Conservation (phyloP, 2,888 invertebrate species). For the Polydesmus complanatus region DNA sequence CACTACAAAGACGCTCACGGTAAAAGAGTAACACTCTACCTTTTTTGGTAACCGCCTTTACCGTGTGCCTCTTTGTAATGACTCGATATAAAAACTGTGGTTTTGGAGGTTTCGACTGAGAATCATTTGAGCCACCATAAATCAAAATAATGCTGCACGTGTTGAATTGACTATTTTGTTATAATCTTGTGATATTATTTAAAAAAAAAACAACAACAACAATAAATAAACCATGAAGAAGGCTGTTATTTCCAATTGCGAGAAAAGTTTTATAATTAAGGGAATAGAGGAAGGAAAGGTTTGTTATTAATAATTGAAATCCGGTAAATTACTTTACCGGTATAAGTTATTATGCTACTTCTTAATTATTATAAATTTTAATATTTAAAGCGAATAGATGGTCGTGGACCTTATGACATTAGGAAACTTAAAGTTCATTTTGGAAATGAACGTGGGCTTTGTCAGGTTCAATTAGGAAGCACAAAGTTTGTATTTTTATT, state of each 20-base stretch:
- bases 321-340: slow-evolving; percentile 14
- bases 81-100: too few relatives aligned
- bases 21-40: too few relatives aligned
- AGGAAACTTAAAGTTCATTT: slow-evolving; percentile 55
- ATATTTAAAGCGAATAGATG: slow-evolving; percentile 54
- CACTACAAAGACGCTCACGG: too few relatives aligned
- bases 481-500: slow-evolving; percentile 45
- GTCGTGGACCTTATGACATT: slow-evolving; percentile 57
- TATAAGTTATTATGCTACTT: slow-evolving; percentile 6
- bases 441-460: slow-evolving; percentile 71
- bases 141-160: too few relatives aligned
- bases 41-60: too few relatives aligned
- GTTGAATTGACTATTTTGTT: too few relatives aligned
- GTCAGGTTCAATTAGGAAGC: slow-evolving; percentile 59
- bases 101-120: too few relatives aligned
- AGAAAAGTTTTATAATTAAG: slow-evolving; percentile 52
- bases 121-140: too few relatives aligned
- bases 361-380: not conserved
- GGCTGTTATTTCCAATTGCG: slow-evolving; percentile 49
- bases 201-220: too few relatives aligned
- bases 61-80: too few relatives aligned
- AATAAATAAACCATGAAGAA: slow-evolving; percentile 50
- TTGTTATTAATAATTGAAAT: slow-evolving; percentile 25
- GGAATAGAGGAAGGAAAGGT: slow-evolving; percentile 51
- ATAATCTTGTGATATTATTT: too few relatives aligned